Evolutionary conservation across 2,113 vertebrate species (phyloP).

Genomic region (Blennius ocellaris): DNA sequence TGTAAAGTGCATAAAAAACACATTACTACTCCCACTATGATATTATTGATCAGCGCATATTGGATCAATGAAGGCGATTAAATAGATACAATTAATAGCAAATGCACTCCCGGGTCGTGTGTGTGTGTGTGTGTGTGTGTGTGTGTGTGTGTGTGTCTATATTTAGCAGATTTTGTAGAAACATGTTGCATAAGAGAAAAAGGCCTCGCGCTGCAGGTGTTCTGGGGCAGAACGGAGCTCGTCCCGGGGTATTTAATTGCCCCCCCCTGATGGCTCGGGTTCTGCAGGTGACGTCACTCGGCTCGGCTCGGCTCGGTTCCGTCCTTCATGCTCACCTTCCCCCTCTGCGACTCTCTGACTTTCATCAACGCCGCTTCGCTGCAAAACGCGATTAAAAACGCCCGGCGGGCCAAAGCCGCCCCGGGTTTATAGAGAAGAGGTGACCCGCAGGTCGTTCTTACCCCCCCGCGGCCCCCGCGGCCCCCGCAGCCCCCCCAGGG

Average conservation of each 20-base stretch:
- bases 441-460: constrained; percentile 11
- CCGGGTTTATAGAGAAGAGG: too few relatives aligned
- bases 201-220: not conserved
- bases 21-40: too few relatives aligned
- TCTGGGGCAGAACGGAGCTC: too few relatives aligned
- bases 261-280: too few relatives aligned
- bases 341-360: constrained; percentile 59
- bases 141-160: too few relatives aligned
- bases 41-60: too few relatives aligned
- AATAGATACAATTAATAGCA: too few relatives aligned
- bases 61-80: too few relatives aligned
- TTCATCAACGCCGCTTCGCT: not conserved
- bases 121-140: not conserved
- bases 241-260: too few relatives aligned
- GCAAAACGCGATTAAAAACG: not conserved
- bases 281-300: too few relatives aligned
- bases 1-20: too few relatives aligned
- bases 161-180: not conserved
- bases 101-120: too few relatives aligned
- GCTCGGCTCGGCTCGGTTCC: not conserved
- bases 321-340: constrained; percentile 79
- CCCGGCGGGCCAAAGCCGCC: not conserved
- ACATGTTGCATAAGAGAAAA: constrained; percentile 9
- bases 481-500: constrained; percentile 59
- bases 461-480: constrained; percentile 55